A percentile compares a stretch with the other conserved stretches of the same genome.
Evolutionary conservation across 2,888 invertebrate genomes (phyloP).

Genomic region (Melinopterus prodromus): DNA sequence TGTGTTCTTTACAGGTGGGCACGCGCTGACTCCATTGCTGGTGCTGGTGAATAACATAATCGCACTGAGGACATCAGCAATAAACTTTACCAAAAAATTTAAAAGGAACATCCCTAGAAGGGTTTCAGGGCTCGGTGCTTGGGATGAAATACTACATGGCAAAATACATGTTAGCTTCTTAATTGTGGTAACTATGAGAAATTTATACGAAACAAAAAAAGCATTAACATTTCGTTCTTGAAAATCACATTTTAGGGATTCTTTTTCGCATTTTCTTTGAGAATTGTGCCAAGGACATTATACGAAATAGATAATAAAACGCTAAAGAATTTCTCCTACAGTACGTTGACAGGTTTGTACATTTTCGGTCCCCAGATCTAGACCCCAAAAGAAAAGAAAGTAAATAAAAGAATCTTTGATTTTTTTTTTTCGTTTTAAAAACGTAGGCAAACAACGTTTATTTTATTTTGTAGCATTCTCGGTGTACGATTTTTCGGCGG

Average conservation of each 20-base stretch:
- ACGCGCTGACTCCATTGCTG: neutral
- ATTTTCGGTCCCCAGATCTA: too few species aligned
- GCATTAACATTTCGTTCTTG: neutral
- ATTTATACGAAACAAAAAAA: neutral
- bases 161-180: neutral
- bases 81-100: neutral
- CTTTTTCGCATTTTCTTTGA: neutral
- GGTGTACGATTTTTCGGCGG: neutral
- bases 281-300: neutral
- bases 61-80: neutral
- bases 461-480: slow-evolving; percentile 16
- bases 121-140: slow-evolving; percentile 8
- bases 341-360: neutral
- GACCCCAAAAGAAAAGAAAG: too few species aligned
- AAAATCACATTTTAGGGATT: slow-evolving; percentile 12
- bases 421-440: too few species aligned
- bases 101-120: slow-evolving; percentile 12
- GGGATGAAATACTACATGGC: neutral
- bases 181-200: neutral
- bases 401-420: too few species aligned
- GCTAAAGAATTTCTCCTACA: neutral
- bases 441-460: too few species aligned
- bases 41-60: slow-evolving; percentile 13
- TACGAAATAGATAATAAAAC: neutral
- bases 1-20: neutral